Base-by-base conservation (phyloP, 1,140 invertebrate genomes). In the Cryptotermes secundus region DNA sequence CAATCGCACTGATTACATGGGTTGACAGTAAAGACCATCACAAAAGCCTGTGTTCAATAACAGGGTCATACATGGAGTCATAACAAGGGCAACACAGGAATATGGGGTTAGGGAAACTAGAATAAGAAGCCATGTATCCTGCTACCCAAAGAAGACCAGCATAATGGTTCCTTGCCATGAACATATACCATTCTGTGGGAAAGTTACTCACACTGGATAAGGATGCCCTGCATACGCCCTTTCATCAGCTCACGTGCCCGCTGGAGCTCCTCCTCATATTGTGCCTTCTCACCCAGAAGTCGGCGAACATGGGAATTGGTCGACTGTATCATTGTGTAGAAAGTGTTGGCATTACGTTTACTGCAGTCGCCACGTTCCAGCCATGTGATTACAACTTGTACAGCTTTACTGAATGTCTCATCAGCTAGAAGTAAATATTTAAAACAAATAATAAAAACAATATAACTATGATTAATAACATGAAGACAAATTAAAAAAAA, bases 311-410 rank as follows among this genome's bases (percentile, higher is more conserved):
- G 97, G 6, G 96, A 96, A 89, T 98, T 97, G 0, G 95, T 96
- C 26, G 96, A 96, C 89, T 99, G 97, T 84, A 99, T 96, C 94
- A 99, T 96, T 1, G 96, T 96, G 89, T 98, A 99, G 90, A 99
- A 99, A 1, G 92, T 93, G 87, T 96, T 97, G 0, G 96, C 93
- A 89, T 97, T 98, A 82, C 95, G 92, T 89, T 98, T 97, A 85
- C 92, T 96, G 87, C 97, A 98, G 87, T 98, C 97, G 9, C 97
- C 97, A 31, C 96, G 93, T 88, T 98, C 97, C 86, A 99, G 88
- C 97, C 97, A 99, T 0, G 94, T 94, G 0, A 95, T 93, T 3
- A 97, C 93, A n/a, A 96, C 94, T 92, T 96, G 90, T 49, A 91
- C 88, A n/a, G 88, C 90, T 86, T 91, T 90, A 49, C 89, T 88